Conservation (phyloP, 2,113 vertebrate species). For the Gallinago undulata region DNA sequence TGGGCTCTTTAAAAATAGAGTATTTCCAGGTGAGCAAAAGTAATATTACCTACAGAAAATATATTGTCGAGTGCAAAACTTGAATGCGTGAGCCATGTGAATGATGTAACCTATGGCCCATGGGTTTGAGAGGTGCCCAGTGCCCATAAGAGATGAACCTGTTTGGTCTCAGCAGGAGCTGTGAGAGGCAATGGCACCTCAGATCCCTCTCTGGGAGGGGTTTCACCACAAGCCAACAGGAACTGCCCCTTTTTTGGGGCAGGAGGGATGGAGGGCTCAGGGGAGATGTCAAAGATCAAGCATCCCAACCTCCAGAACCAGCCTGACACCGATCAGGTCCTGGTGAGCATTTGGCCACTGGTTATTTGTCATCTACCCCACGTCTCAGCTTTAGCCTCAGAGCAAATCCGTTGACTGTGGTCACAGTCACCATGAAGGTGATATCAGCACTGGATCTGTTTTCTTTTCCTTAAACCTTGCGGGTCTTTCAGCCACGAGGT, state of each 20-base stretch:
- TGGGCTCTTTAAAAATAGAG: neutral
- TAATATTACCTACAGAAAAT: neutral
- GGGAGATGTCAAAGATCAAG: rapidly evolving
- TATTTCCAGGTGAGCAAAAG: neutral
- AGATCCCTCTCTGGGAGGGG: neutral
- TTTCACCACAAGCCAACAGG: neutral
- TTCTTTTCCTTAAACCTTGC: neutral
- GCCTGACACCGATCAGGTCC: rapidly evolving
- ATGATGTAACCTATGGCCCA: rapidly evolving
- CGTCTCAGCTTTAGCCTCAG: neutral
- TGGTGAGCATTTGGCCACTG: neutral
- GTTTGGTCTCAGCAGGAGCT: neutral
- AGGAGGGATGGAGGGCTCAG: neutral
- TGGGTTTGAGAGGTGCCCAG: neutral
- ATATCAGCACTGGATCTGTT: neutral
- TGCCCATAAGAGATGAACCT: neutral
- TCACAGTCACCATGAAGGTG: rapidly evolving
- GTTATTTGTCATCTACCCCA: neutral
- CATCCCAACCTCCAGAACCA: rapidly evolving
- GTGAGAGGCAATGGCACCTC: neutral
- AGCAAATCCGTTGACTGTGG: neutral
- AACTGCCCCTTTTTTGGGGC: neutral
- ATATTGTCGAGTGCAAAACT: rapidly evolving
- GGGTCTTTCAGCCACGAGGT: neutral
- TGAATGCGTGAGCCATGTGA: neutral